Evolutionary conservation across 2,888 invertebrate genomes (phyloP).

Genomic region (Rotaria sp.): DNA sequence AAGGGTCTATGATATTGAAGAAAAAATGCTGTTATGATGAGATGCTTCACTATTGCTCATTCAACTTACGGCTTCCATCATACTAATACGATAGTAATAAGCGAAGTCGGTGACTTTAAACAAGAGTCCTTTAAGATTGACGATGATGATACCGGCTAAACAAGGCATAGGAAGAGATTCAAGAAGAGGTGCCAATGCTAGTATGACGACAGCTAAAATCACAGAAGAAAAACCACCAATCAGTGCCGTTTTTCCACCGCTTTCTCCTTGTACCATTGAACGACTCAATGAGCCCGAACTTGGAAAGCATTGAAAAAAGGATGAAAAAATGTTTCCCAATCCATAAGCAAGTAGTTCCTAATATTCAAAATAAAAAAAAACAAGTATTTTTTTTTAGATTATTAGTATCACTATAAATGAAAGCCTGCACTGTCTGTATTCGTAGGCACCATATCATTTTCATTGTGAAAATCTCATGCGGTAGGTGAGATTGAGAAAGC

Average conservation of each 20-base stretch:
- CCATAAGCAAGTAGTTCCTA: background rate
- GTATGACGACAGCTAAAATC: background rate
- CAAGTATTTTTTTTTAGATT: no score
- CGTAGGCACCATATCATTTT: no score
- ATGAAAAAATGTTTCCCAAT: constrained; percentile 60
- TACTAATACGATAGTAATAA: constrained; percentile 69
- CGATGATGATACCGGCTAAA: constrained; percentile 56
- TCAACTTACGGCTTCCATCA: constrained; percentile 63
- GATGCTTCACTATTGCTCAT: no score
- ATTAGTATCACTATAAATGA: no score
- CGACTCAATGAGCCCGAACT: constrained; percentile 57
- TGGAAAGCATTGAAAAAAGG: constrained; percentile 57
- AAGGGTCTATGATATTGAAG: constrained; percentile 46
- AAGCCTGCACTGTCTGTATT: no score
- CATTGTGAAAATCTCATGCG: no score
- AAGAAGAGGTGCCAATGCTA: constrained; percentile 45
- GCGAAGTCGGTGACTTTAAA: constrained; percentile 66
- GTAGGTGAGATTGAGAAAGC: no score
- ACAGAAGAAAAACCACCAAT: constrained; percentile 44
- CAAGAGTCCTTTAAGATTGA: constrained; percentile 51
- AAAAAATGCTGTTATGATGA: background rate
- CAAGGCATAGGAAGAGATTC: constrained; percentile 47
- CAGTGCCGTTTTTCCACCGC: constrained; percentile 74
- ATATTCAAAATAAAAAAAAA: background rate
- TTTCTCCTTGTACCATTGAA: constrained; percentile 69